Evolutionary conservation across 2,113 vertebrate species (phyloP).

Genomic region (Pandion haliaetus): DNA sequence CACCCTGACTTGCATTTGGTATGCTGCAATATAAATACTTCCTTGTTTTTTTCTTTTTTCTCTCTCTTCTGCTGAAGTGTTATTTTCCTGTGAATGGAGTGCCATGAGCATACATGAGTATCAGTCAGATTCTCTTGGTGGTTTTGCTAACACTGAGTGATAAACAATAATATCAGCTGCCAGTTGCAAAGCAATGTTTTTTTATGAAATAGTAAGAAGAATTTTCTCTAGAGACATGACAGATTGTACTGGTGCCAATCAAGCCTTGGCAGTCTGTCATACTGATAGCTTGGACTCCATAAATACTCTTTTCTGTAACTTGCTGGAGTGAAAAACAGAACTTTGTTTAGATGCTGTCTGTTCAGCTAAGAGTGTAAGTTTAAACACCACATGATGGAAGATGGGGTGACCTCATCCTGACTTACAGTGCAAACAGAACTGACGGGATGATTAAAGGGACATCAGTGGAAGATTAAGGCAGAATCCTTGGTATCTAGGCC

Average conservation of each 20-base stretch:
- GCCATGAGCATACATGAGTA: neutral
- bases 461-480: conserved; percentile 36
- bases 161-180: neutral
- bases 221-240: neutral
- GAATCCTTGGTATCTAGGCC: conserved; percentile 30
- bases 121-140: neutral
- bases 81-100: neutral
- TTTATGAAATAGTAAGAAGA: neutral
- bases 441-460: conserved; percentile 43
- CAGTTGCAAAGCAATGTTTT: neutral
- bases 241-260: neutral
- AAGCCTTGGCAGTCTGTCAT: neutral
- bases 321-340: neutral
- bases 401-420: neutral
- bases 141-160: neutral
- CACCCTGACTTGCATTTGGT: neutral
- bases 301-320: neutral
- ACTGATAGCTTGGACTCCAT: neutral
- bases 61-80: neutral
- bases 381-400: neutral
- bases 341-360: neutral
- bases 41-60: neutral
- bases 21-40: neutral
- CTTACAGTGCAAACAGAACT: neutral
- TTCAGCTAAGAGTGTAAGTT: neutral